Evolutionary conservation across 2,113 vertebrate species (phyloP), one percentile per base, ranked within the genome.

Genomic region (Austrofundulus limnaeus): DNA sequence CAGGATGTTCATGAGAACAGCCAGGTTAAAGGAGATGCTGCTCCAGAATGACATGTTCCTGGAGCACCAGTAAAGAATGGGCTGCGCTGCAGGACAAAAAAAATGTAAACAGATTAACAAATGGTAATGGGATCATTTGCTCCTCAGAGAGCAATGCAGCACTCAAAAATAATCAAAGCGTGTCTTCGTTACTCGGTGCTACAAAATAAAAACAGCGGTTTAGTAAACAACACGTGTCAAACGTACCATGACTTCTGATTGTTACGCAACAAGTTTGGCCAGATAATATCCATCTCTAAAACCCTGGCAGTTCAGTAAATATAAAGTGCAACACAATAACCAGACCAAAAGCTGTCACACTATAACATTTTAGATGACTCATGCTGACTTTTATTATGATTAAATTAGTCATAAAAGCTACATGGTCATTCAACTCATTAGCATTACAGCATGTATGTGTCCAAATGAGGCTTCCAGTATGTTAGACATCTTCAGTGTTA

Each of bases 31-130:
- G 38, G 97, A 99, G 67, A 99, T 97, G 82, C 94, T 98, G 91
- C 97, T 97, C 97, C 96, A 99, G 89, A 99, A 95, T 12, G 97
- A 97, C 96, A 99, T 99, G 92, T 99, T 98, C 65, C 97, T 92
- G 74, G 97, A 97, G 64, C 96, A 99, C 97, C 96, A 99, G 86
- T 98, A 98, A 0, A 98, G 89, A 58, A 98, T 93, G 2, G 96
- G 96, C 78, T 98, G 96, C 83, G 96, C 96, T 98, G 90, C 67
- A 50, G 67, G 63, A 83, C 49, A 17, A 41, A 57, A 25, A 63
- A n/a, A n/a, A 42, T 41, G 63, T 28, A 57, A 54, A 56, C 19
- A 65, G 16, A 61, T 60, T n/a, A 64, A 56, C 51, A 77, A 9
- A 34, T 10, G 28, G 53, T 3, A 41, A 1, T 23, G 20, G 48